These are phyloP conservation scores for Passer domesticus DNA, from an alignment of 2,113 vertebrate genomes.

Conservation along the genomic window DNA sequence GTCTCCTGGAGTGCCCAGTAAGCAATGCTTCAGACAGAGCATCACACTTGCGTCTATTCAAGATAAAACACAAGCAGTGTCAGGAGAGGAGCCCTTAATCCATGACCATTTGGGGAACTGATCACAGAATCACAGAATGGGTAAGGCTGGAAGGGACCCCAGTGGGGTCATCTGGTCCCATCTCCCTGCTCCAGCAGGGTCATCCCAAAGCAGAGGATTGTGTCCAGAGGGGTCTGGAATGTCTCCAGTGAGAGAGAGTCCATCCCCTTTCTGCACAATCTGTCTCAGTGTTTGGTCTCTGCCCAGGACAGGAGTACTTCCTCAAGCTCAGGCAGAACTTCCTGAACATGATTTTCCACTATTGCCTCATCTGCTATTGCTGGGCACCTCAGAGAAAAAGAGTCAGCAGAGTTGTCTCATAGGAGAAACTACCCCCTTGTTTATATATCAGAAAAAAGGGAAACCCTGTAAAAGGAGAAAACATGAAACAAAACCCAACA, in stretches of 20 bases:
- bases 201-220: neutral
- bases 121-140: neutral
- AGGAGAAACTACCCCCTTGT: neutral
- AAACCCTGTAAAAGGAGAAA: neutral
- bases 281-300: fast-evolving
- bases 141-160: neutral
- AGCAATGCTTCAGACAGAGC: neutral
- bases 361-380: neutral
- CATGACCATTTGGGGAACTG: fast-evolving
- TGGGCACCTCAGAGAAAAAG: fast-evolving
- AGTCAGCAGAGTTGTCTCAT: neutral
- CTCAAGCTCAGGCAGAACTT: neutral
- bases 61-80: neutral
- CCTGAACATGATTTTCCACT: neutral
- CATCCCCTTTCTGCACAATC: neutral
- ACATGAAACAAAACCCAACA: neutral
- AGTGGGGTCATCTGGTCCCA: too few species aligned
- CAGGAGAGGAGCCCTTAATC: neutral
- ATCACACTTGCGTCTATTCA: neutral
- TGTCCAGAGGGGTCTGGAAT: neutral
- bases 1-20: fast-evolving
- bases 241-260: neutral
- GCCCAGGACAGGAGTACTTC: neutral
- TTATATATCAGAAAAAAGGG: neutral
- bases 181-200: neutral